Percentiles rank a stretch among this genome's conserved stretches.
Conservation (phyloP, 2,113 vertebrate species). For the Podarcis cretensis region DNA sequence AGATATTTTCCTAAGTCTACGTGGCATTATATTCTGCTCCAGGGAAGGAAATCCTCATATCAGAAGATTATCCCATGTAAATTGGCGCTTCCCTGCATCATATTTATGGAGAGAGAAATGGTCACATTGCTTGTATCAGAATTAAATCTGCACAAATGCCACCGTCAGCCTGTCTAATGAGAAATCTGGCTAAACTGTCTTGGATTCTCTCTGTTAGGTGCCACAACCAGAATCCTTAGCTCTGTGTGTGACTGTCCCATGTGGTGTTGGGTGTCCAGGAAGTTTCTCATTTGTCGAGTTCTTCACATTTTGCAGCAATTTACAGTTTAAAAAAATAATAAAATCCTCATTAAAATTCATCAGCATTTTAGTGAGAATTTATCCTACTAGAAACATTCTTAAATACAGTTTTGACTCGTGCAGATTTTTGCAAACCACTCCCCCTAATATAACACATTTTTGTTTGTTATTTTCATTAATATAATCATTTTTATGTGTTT, state of each 20-base stretch:
- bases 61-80: not conserved
- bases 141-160: not conserved
- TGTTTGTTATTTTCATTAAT: too few species aligned
- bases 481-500: too few species aligned
- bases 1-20: rapidly evolving
- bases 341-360: too few species aligned
- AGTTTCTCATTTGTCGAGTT: too few species aligned
- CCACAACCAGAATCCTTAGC: not conserved
- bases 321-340: too few species aligned
- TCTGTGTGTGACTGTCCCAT: not conserved
- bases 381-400: too few species aligned
- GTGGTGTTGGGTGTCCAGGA: too few species aligned
- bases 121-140: not conserved
- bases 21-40: not conserved
- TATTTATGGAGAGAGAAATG: not conserved
- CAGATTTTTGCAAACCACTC: too few species aligned
- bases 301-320: too few species aligned
- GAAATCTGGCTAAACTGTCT: not conserved
- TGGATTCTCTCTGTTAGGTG: not conserved
- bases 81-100: not conserved
- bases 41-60: not conserved
- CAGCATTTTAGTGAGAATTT: too few species aligned
- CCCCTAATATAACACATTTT: too few species aligned
- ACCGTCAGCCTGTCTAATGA: not conserved
- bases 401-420: too few species aligned